Evolutionary conservation across 1,140 invertebrate genomes (phyloP).

Genomic region (Trachymyrmex septentrionalis): DNA sequence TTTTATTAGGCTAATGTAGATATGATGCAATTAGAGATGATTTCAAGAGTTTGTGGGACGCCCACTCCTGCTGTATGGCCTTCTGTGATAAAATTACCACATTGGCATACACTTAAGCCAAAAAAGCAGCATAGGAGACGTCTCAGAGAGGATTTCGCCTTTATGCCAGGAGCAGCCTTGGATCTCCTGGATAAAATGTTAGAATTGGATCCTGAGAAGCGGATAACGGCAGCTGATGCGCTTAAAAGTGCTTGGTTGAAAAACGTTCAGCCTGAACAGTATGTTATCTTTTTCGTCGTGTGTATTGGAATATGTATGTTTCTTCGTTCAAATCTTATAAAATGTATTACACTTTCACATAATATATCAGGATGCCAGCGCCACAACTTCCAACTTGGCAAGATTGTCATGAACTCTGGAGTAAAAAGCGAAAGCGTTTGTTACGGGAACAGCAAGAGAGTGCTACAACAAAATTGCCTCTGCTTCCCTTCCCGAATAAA

Average conservation of each 20-base stretch:
- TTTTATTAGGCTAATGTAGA: slow-evolving; percentile 93
- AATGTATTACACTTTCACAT: slow-evolving; percentile 20
- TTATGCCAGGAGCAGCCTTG: slow-evolving; percentile 95
- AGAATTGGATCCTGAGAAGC: slow-evolving; percentile 96
- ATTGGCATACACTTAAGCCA: slow-evolving; percentile 96
- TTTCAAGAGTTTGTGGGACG: slow-evolving; percentile 97
- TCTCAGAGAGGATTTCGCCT: slow-evolving; percentile 96
- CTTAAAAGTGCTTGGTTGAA: slow-evolving; percentile 97
- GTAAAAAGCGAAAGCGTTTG: slow-evolving; percentile 95
- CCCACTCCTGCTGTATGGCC: slow-evolving; percentile 99
- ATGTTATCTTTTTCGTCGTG: slow-evolving; percentile 85
- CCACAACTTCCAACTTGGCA: slow-evolving; percentile 97
- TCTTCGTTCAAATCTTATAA: slow-evolving; percentile 55
- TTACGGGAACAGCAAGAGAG: slow-evolving; percentile 92
- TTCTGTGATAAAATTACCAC: slow-evolving; percentile 96
- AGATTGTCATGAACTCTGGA: slow-evolving; percentile 99
- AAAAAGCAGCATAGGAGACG: slow-evolving; percentile 96
- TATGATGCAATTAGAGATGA: slow-evolving; percentile 97
- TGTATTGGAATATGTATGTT: background rate
- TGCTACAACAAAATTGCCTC: slow-evolving; percentile 79
- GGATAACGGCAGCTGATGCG: slow-evolving; percentile 98
- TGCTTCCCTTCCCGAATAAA: slow-evolving; percentile 81
- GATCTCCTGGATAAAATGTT: slow-evolving; percentile 99
- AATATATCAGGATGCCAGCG: slow-evolving; percentile 90
- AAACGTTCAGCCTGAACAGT: slow-evolving; percentile 96